Evolutionary conservation across 1,140 invertebrate species (phyloP), one percentile per base, ranked within the genome.

Genomic region (Scaptodrosophila lebanonensis): DNA sequence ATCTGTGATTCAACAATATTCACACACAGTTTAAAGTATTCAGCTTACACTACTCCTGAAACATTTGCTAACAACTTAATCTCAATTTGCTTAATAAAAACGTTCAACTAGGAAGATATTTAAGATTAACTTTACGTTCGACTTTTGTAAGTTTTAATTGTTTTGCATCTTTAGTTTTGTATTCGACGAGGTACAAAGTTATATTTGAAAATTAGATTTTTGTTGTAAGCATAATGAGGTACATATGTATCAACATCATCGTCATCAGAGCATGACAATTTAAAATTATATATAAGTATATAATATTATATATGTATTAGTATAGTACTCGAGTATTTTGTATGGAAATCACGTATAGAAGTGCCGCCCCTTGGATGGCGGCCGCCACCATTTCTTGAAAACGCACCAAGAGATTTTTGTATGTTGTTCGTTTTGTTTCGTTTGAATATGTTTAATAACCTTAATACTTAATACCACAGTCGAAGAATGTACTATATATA

Each of bases 401-500:
- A 48, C 39, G 44, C 45, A 22, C 25, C 22, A 25, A 25, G 8
- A 25, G 22, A 25, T 25, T 25, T 25, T 25, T 25, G 22, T 25
- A 4, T 32, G 13, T 49, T 35, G 53, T 36, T 33, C 44, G 38
- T 65, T 63, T 9, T 45, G 35, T 43, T 67, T 40, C 15, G 50
- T 50, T 63, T 64, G 52, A 53, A 30, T 43, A 40, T 38, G 29
- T 48, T 75, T 54, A 29, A 61, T 82, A 66, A 66, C 54, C 83
- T 85, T 85, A 85, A 85, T 83, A 65, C 84, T 76, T 83, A 85
- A 85, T 85, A 85, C 83, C 83, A 85, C 83, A 85, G 83, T 85
- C 79, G 70, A 69, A 83, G 83, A 84, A 85, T 72, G 73, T 77
- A 66, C 73, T 77, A 63, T 44, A 33, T 51, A 52, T 59, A 54